Base-by-base conservation (phyloP, 1,140 invertebrate species). In the Cotesia typhae region DNA sequence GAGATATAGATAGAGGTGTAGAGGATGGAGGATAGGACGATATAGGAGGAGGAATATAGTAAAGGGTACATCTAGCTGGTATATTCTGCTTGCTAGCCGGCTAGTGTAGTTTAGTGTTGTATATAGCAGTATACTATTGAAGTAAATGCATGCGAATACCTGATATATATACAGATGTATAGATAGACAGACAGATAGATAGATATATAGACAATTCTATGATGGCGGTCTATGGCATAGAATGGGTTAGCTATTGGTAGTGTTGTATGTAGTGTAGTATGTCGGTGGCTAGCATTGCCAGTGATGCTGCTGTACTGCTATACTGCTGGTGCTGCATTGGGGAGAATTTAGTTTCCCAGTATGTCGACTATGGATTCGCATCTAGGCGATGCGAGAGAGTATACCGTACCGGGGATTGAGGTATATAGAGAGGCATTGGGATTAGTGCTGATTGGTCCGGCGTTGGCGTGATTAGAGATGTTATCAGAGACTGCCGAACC, bases 391-490 rank as follows among this genome's bases (percentile, higher is more conserved):
- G 41, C 41, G 41, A 47, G 41, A 47, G 41, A 47, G 41, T 47
- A 47, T 47, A 47, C 28, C 75, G 80, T 80, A 82, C 77, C 78
- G 70, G 65, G 36, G 70, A 70, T 69, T 69, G 77, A 80, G 75
- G 81, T 80, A 81, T 81, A 80, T 73, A 80, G 82, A 81, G 79
- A 67, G 66, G 66, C 66, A 51, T 80, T 78, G 79, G 84, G 84
- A 85, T 85, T 85, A 85, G 81, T 82, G 81, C 81, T 84, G 84
- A 85, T 85, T 85, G 84, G 83, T 84, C 82, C 83, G 82, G 81
- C 82, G 79, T 80, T 83, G 82, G 79, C 82, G 83, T 85, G 84
- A 85, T 85, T 85, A 85, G 84, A 84, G 83, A 85, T 85, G 84
- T 85, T 85, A 84, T 84, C 82, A 83, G 84, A 74, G 64, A 66